Evolutionary conservation across 2,113 vertebrate genomes (phyloP).

Genomic region (Sylvia atricapilla): DNA sequence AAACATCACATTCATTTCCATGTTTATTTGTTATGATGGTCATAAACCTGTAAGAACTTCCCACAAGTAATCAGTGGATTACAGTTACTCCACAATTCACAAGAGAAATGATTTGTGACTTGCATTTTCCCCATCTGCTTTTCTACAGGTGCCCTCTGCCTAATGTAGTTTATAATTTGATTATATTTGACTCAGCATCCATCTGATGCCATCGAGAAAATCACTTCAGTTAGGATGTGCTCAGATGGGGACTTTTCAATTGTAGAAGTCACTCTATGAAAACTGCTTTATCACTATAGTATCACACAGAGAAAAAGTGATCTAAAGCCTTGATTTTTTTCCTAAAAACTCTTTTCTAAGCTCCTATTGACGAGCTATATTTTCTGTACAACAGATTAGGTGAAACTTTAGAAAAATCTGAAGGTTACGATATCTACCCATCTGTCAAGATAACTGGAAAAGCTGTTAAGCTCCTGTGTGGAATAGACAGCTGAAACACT

Average conservation of each 20-base stretch:
- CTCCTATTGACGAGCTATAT: neutral
- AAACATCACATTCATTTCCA: neutral
- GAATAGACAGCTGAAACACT: neutral
- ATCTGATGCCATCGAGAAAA: neutral
- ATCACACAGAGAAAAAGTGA: neutral
- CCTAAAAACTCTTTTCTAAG: neutral
- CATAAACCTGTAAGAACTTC: neutral
- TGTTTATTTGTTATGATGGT: neutral
- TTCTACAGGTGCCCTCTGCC: neutral
- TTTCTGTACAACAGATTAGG: neutral
- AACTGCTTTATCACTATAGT: neutral
- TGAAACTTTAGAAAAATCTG: neutral
- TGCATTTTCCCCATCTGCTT: neutral
- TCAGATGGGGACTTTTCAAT: neutral
- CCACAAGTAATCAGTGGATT: neutral
- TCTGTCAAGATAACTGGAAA: neutral
- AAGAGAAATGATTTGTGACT: neutral
- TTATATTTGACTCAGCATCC: neutral
- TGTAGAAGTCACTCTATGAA: neutral
- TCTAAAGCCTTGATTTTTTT: neutral
- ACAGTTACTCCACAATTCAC: neutral
- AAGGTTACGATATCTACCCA: neutral
- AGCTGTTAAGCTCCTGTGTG: neutral
- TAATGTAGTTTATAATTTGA: neutral
- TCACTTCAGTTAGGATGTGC: neutral